Base-by-base conservation (phyloP, 2,888 invertebrate genomes). In the Aphrophora alni region DNA sequence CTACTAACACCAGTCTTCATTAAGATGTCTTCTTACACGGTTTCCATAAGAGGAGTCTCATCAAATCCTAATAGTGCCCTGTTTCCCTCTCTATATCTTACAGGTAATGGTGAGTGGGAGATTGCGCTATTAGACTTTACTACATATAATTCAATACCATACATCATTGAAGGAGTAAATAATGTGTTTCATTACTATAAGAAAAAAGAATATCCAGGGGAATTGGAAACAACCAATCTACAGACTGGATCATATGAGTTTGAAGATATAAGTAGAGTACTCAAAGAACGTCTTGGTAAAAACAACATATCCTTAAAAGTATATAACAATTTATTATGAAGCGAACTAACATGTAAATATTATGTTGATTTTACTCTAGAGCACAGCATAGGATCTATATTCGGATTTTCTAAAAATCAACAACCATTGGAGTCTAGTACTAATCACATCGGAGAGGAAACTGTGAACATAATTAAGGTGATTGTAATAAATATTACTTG, bases 121-220 rank as follows among this genome's bases (percentile, higher is more conserved):
- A 38, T 26, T 3, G 77, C 69, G n/a, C 70, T 70, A 33, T 70
- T 77, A 21, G 69, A 77, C 26, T 38, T 77, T 27, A 77, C 77
- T n/a, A 77, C 77, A 24, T 77, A 77, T 24, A 77, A 77, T 33
- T 77, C 77, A 10, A 77, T 77, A 25, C n/a, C n/a, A n/a, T n/a
- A n/a, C n/a, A n/a, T n/a, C n/a, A n/a, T n/a, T n/a, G n/a, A n/a
- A n/a, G n/a, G 26, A 1, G 25, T 33, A 10, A 77, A 77, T 38
- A 70, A 70, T 24, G 8, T 25, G 26, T n/a, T 77, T 24, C 33
- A 77, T 28, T 70, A 77, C 17, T 38, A 70, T 38, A 21, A n/a
- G n/a, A n/a, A 28, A 7, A 21, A 77, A 38, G 26, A 27, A 12
- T n/a, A 21, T 38, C 27, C 4, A 21, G 68, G 8, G 25, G 26